Percentiles rank a stretch among this genome's conserved stretches.
Conservation (phyloP, 2,113 vertebrate genomes). For the Cebidichthys violaceus region DNA sequence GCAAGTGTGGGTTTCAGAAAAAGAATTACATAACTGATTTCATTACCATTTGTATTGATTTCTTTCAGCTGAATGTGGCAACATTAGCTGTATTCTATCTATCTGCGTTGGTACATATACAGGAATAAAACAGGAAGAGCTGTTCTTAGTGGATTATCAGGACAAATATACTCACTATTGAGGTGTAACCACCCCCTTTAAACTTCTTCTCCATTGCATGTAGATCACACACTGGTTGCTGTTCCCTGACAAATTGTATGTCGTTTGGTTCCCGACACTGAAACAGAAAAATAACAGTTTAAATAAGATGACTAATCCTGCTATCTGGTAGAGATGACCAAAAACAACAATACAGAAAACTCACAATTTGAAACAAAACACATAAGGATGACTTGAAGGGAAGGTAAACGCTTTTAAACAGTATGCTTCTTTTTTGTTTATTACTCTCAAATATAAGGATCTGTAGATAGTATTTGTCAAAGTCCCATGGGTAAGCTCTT, state of each 20-base stretch:
- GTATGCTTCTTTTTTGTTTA: neutral
- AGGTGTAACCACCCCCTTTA: conserved; percentile 82
- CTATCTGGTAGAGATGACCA: neutral
- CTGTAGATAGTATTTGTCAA: neutral
- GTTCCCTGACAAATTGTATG: conserved; percentile 51
- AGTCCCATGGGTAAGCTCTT: conserved; percentile 19
- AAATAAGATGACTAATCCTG: neutral
- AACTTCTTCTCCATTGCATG: conserved; percentile 83
- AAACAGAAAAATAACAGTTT: conserved; percentile 17
- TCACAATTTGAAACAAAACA: neutral
- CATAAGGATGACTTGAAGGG: neutral
- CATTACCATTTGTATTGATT: neutral
- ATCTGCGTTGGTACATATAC: neutral
- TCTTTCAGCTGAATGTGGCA: neutral
- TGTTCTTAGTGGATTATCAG: neutral
- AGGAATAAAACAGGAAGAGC: neutral
- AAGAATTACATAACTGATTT: neutral
- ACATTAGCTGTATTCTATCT: neutral
- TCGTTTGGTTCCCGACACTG: conserved; percentile 79
- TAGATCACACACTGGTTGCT: conserved; percentile 83
- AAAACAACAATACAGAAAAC: neutral
- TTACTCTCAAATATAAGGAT: neutral
- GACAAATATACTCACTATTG: conserved; percentile 83
- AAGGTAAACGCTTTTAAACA: neutral
- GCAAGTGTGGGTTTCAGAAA: neutral